phyloP scores from a whole-genome alignment of 2,888 invertebrate genomes.

The Eupithecia insigniata region DNA sequence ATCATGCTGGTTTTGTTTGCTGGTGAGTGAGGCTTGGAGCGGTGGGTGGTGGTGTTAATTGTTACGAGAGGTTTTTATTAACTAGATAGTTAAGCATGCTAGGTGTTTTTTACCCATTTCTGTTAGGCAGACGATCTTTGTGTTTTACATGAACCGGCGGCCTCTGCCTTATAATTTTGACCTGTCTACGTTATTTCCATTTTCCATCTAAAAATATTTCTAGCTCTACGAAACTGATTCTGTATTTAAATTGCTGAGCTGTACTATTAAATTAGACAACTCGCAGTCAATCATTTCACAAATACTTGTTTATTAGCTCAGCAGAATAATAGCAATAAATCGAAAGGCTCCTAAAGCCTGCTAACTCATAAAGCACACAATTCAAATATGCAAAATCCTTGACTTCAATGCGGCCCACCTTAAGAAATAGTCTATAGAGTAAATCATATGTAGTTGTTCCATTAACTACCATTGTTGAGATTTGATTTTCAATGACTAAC shows the following conservation, averaged over 20 bases:
- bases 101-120: too few species aligned
- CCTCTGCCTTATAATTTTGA: too few species aligned
- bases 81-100: too few species aligned
- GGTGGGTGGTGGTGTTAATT: background rate
- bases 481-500: conserved; percentile 42
- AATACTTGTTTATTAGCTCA: conserved; percentile 1
- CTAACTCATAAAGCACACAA: conserved; percentile 42
- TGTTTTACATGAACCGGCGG: too few species aligned
- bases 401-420: conserved; percentile 43
- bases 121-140: too few species aligned
- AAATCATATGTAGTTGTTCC: conserved; percentile 24
- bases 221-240: background rate
- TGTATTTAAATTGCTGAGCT: background rate
- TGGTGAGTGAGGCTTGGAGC: background rate
- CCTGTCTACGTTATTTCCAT: background rate
- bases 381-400: conserved; percentile 44
- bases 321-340: conserved; percentile 16
- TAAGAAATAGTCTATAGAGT: conserved; percentile 37
- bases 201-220: background rate
- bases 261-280: background rate
- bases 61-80: background rate
- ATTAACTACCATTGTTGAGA: conserved; percentile 42
- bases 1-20: background rate
- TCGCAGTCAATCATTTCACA: conserved; percentile 9
- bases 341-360: conserved; percentile 27